phyloP scores from a whole-genome alignment of 35 echinoderm and acorn worm genomes.

The Apostichopus parvimensis region DNA sequence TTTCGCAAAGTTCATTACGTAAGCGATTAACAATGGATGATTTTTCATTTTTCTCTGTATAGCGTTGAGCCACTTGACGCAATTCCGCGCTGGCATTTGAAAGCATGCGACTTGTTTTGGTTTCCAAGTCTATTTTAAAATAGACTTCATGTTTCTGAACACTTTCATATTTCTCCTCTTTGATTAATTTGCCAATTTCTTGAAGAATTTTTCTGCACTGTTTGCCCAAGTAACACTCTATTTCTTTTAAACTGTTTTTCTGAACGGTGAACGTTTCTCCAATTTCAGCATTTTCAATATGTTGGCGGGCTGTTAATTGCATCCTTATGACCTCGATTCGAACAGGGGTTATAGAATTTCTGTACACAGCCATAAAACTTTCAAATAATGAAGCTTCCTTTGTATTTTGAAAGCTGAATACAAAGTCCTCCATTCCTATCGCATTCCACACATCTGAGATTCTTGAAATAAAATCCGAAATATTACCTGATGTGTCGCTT shows the following conservation, averaged over 20 bases:
- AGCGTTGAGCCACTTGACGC: background rate
- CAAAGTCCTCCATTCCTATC: constrained; percentile 25
- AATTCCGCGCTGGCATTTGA: background rate
- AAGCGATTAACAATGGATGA: background rate
- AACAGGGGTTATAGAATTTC: background rate
- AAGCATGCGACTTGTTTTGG: background rate
- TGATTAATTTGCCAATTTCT: background rate
- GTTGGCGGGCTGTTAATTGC: background rate
- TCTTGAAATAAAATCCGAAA: background rate
- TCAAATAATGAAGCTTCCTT: background rate
- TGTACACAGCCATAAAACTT: background rate
- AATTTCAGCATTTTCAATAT: background rate
- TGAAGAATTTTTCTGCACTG: background rate
- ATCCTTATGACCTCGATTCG: background rate
- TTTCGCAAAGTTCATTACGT: background rate
- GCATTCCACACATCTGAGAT: constrained; percentile 43
- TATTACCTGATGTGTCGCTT: background rate
- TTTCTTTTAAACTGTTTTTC: background rate
- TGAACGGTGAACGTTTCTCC: background rate
- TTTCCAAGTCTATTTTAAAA: background rate
- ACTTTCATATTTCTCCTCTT: background rate
- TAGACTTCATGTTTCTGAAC: background rate
- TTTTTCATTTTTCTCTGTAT: background rate
- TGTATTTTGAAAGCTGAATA: constrained; percentile 49
- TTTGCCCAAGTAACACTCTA: background rate